These are phyloP conservation scores for Ophioninae sp. DNA, from an alignment of 2,888 invertebrate genomes.

Conservation along the genomic window DNA sequence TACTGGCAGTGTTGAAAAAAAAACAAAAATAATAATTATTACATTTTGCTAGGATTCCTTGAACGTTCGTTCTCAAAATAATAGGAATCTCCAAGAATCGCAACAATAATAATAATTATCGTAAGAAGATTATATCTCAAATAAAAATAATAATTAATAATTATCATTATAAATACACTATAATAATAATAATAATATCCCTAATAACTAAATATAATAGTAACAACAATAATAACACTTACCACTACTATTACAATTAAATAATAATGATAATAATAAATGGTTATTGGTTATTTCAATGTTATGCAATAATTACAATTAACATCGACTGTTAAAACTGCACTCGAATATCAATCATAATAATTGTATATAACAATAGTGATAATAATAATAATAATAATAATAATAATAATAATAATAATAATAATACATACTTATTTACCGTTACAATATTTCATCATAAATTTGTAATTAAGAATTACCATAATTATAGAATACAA, in stretches of 20 bases:
- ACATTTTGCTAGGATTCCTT: neutral
- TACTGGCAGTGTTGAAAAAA: too few relatives aligned
- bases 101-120: neutral
- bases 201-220: neutral
- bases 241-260: neutral
- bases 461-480: too few relatives aligned
- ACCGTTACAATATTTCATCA: constrained; percentile 10
- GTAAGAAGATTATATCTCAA: neutral
- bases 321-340: too few relatives aligned
- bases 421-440: constrained; percentile 4
- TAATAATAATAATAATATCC: too few relatives aligned
- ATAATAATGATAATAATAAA: neutral
- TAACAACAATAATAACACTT: neutral
- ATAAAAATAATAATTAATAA: neutral
- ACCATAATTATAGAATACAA: too few relatives aligned
- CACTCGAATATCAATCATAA: too few relatives aligned
- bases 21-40: neutral
- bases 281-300: too few relatives aligned
- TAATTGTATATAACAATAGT: too few relatives aligned
- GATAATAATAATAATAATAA: neutral
- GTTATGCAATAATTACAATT: too few relatives aligned
- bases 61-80: neutral
- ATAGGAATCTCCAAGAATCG: neutral
- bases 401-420: neutral
- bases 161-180: too few relatives aligned